Conservation (phyloP, 2,113 vertebrate species). For the Lutjanus erythropterus region DNA sequence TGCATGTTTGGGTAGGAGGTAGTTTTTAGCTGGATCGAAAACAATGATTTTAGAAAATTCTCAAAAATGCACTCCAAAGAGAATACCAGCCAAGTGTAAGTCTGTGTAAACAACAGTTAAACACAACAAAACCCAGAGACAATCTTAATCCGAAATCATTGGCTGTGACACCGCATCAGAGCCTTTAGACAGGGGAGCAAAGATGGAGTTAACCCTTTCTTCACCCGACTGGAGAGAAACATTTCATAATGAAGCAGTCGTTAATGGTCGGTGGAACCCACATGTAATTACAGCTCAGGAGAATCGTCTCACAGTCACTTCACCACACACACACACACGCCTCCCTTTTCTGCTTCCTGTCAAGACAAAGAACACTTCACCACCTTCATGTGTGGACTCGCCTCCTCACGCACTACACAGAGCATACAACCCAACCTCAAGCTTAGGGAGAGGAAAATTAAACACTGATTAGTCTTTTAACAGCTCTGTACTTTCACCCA, state of each 20-base stretch:
- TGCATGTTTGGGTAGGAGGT: background rate
- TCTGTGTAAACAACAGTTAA: slow-evolving; percentile 29
- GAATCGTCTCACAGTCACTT: slow-evolving; percentile 16
- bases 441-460: slow-evolving; percentile 25
- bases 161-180: slow-evolving; percentile 22
- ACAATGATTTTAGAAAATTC: background rate
- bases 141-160: slow-evolving; percentile 13
- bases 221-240: slow-evolving; percentile 28
- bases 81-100: background rate
- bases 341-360: slow-evolving; percentile 54
- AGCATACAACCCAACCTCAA: background rate
- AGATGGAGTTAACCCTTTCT: slow-evolving; percentile 8
- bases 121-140: slow-evolving; percentile 27
- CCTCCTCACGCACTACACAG: slow-evolving; percentile 6
- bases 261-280: background rate
- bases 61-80: background rate
- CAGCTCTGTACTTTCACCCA: slow-evolving; percentile 19
- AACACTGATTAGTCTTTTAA: slow-evolving; percentile 36
- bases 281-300: slow-evolving; percentile 52
- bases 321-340: background rate
- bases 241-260: background rate
- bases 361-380: slow-evolving; percentile 39
- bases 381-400: slow-evolving; percentile 60
- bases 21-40: background rate
- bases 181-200: slow-evolving; percentile 15